Percentiles rank a stretch among this genome's conserved stretches.
phyloP scores from a whole-genome alignment of 2,888 invertebrate genomes.

The Pyrrhia umbra region DNA sequence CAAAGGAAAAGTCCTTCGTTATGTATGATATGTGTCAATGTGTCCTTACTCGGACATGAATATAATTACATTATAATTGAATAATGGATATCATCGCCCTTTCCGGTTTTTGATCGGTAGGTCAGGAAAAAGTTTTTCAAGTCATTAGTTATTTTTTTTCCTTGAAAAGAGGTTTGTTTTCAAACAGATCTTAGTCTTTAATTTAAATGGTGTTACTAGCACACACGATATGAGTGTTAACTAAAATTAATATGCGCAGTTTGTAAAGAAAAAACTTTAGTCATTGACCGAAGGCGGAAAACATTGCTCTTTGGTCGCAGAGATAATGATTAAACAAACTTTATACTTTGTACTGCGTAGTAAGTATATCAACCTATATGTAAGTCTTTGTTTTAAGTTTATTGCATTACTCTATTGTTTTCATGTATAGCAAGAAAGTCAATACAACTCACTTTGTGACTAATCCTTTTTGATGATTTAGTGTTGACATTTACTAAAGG shows the following conservation, averaged over 20 bases:
- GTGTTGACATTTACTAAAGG: neutral
- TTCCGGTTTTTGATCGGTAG: conserved; percentile 28
- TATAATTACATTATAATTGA: conserved; percentile 27
- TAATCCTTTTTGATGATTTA: neutral
- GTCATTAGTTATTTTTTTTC: neutral
- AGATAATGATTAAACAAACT: conserved; percentile 33
- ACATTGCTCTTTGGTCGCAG: conserved; percentile 41
- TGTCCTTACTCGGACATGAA: conserved; percentile 20
- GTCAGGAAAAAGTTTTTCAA: too few relatives aligned
- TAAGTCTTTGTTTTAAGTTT: conserved; percentile 25
- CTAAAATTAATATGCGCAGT: conserved; percentile 33
- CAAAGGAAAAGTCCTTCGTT: conserved; percentile 52
- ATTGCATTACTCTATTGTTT: conserved; percentile 4
- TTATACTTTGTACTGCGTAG: conserved; percentile 32
- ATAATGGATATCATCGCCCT: conserved; percentile 12
- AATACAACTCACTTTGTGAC: neutral
- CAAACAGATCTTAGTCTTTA: neutral
- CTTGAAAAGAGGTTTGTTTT: neutral
- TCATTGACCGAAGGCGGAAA: conserved; percentile 36
- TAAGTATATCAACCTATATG: conserved; percentile 9
- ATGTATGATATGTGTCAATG: conserved; percentile 14
- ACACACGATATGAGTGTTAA: conserved; percentile 39
- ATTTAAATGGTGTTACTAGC: conserved; percentile 36
- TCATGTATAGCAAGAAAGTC: neutral
- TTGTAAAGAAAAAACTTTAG: conserved; percentile 25